These are phyloP conservation scores for Glossophaga mutica DNA, from an alignment of 2,797 vertebrate genomes.

Conservation along the genomic window DNA sequence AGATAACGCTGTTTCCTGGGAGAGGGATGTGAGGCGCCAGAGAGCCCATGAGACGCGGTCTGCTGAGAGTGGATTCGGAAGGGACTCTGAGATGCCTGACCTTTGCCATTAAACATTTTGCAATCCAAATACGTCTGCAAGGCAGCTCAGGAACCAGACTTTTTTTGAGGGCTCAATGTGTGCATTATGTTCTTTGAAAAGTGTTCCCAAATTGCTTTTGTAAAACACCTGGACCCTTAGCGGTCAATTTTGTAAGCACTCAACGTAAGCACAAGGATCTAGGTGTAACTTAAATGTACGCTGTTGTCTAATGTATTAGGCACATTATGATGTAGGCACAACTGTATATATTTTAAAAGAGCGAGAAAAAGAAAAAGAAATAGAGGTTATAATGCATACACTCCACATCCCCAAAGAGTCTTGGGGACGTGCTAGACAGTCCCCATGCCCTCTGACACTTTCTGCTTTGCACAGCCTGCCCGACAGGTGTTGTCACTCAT, in stretches of 20 bases:
- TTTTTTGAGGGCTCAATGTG: background rate
- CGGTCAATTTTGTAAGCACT: conserved; percentile 19
- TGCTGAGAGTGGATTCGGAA: background rate
- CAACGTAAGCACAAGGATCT: conserved; percentile 22
- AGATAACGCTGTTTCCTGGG: background rate
- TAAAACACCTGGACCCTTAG: background rate
- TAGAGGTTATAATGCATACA: background rate
- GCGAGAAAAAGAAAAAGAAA: background rate
- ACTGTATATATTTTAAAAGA: conserved; percentile 40
- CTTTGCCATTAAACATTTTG: background rate
- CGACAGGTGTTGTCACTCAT: background rate
- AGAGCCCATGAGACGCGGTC: background rate
- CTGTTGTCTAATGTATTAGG: conserved; percentile 21
- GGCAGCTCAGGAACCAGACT: background rate
- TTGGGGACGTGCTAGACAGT: background rate
- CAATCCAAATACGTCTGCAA: background rate
- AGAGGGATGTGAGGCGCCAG: background rate
- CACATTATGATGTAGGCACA: conserved; percentile 15
- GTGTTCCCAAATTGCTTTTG: background rate
- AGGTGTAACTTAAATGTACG: conserved; percentile 28
- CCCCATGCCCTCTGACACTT: background rate
- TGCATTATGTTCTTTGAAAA: background rate
- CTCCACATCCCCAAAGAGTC: background rate
- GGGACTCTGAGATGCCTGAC: background rate
- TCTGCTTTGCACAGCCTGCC: background rate